Percentiles rank a stretch among this genome's conserved stretches.
Evolutionary conservation across 2,113 vertebrate genomes (phyloP).

Genomic region (Erpornis zantholeuca): DNA sequence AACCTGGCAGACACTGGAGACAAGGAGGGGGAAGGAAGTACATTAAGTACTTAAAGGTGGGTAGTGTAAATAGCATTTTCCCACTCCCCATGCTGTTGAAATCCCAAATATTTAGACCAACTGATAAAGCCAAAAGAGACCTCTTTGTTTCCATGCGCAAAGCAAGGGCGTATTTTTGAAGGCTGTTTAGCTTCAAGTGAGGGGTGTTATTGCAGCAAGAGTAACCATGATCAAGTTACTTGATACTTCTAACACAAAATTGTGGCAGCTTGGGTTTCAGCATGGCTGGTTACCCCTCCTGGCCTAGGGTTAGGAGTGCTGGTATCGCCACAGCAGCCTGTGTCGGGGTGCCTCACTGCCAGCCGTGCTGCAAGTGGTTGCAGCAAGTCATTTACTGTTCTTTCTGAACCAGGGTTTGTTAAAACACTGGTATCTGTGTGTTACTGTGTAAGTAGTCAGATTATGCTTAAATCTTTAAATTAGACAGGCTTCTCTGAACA

Average conservation of each 20-base stretch:
- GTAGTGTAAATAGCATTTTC: constrained; percentile 54
- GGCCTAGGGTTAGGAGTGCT: neutral
- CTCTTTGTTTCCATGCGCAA: neutral
- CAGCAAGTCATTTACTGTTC: neutral
- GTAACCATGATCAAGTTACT: neutral
- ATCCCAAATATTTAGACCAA: neutral
- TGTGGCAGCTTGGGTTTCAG: neutral
- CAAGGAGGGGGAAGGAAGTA: constrained; percentile 51
- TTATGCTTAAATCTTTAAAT: neutral
- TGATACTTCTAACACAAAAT: neutral
- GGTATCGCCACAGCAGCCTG: neutral
- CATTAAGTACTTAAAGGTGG: neutral
- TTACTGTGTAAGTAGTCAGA: neutral
- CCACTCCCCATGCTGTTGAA: neutral
- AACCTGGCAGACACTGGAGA: neutral
- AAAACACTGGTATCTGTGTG: neutral
- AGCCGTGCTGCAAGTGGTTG: too few relatives aligned
- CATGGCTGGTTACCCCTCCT: neutral
- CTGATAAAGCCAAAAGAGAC: constrained; percentile 10
- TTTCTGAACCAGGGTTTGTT: neutral
- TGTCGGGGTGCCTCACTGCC: accelerated
- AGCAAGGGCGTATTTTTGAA: neutral
- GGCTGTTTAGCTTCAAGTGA: neutral
- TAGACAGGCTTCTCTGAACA: neutral
- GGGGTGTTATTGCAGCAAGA: neutral